Percentiles rank a stretch among this genome's conserved stretches.
Evolutionary conservation across 2,888 invertebrate species (phyloP).

Genomic region (Leptinotarsa haldemani): DNA sequence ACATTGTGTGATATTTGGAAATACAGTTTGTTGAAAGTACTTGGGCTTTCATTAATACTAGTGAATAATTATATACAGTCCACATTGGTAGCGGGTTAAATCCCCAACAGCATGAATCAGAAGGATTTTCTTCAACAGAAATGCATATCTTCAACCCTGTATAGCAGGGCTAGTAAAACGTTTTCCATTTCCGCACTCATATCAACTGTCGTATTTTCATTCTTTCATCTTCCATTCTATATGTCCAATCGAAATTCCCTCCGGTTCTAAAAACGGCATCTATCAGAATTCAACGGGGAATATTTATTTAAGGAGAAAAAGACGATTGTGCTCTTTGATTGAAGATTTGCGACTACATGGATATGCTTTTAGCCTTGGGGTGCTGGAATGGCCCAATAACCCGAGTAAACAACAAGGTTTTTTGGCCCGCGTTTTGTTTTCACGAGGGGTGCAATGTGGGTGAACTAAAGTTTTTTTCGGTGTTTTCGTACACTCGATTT

Average conservation of each 20-base stretch:
- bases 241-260: not conserved
- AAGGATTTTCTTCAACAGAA: not conserved
- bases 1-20: too few relatives aligned
- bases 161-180: not conserved
- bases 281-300: not conserved
- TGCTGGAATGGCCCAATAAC: conserved; percentile 25
- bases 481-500: not conserved
- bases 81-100: too few relatives aligned
- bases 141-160: not conserved
- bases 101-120: too few relatives aligned
- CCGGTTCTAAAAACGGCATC: conserved; percentile 5
- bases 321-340: conserved; percentile 37
- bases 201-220: not conserved
- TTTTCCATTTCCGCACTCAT: not conserved
- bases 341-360: conserved; percentile 40
- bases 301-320: conserved; percentile 17
- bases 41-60: too few relatives aligned
- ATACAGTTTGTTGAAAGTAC: too few relatives aligned
- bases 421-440: conserved; percentile 22
- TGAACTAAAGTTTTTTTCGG: not conserved
- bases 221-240: not conserved
- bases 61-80: too few relatives aligned
- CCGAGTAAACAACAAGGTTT: conserved; percentile 26
- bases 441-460: not conserved
- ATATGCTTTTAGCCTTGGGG: conserved; percentile 39